Evolutionary conservation across 2,888 invertebrate species (phyloP).

Genomic region (Tenthredo scrophulariae): DNA sequence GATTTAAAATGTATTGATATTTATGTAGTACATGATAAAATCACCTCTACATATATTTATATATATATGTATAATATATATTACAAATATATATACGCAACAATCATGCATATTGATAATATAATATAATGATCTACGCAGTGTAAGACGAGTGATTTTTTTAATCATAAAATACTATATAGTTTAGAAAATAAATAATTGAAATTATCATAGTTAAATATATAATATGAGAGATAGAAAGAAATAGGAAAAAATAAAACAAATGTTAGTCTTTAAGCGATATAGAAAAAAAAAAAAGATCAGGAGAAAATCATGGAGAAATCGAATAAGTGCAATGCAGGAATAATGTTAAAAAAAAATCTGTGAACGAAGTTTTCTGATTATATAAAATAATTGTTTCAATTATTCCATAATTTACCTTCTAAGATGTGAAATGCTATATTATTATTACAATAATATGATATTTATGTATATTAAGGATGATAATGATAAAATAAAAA

Average conservation of each 20-base stretch:
- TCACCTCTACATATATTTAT: constrained; percentile 34
- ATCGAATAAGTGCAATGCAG: constrained; percentile 59
- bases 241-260: constrained; percentile 16
- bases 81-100: not conserved
- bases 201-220: constrained; percentile 49
- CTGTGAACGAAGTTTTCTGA: constrained; percentile 58
- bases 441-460: constrained; percentile 5
- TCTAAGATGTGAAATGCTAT: constrained; percentile 17
- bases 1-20: not conserved
- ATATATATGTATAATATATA: not conserved
- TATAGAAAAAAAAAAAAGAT: constrained; percentile 45
- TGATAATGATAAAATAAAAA: constrained; percentile 35
- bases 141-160: not conserved
- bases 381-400: no score
- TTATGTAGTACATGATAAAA: not conserved
- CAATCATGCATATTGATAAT: constrained; percentile 39
- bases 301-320: constrained; percentile 48
- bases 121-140: constrained; percentile 48
- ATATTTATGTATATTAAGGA: constrained; percentile 13
- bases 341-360: constrained; percentile 59
- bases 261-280: constrained; percentile 48
- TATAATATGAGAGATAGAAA: not conserved
- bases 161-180: not conserved
- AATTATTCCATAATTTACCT: no score
- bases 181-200: constrained; percentile 32